phyloP scores from a whole-genome alignment of 2,113 vertebrate genomes.

The Corapipo altera region DNA sequence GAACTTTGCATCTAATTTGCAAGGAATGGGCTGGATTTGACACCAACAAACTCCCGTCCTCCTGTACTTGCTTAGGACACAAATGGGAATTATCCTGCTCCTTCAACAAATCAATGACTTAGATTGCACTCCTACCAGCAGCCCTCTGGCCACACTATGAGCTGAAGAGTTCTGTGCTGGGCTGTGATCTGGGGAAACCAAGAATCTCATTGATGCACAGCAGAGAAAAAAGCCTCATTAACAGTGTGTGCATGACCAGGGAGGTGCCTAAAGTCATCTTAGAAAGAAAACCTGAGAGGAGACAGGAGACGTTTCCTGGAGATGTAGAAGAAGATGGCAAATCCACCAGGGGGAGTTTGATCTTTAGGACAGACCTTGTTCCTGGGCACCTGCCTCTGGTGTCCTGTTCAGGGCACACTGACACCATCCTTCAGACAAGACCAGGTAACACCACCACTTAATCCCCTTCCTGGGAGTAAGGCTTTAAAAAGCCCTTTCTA shows the following conservation, averaged over 20 bases:
- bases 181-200: background rate
- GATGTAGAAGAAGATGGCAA: background rate
- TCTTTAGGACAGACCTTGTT: background rate
- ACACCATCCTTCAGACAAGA: too few species aligned
- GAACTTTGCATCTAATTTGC: background rate
- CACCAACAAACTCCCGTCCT: background rate
- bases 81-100: background rate
- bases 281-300: background rate
- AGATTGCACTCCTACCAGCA: background rate
- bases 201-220: background rate
- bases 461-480: background rate
- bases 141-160: rapidly evolving
- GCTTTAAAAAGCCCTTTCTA: background rate
- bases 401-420: background rate
- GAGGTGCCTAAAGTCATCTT: background rate
- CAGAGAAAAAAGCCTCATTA: background rate
- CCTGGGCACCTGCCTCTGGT: rapidly evolving
- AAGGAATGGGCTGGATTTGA: background rate
- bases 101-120: too few species aligned
- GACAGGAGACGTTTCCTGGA: background rate
- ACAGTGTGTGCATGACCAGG: background rate
- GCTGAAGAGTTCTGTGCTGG: background rate
- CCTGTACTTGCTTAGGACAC: background rate
- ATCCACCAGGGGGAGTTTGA: background rate
- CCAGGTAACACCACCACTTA: rapidly evolving